Conservation (phyloP, 2,113 vertebrate genomes). For the Piprites chloris region DNA sequence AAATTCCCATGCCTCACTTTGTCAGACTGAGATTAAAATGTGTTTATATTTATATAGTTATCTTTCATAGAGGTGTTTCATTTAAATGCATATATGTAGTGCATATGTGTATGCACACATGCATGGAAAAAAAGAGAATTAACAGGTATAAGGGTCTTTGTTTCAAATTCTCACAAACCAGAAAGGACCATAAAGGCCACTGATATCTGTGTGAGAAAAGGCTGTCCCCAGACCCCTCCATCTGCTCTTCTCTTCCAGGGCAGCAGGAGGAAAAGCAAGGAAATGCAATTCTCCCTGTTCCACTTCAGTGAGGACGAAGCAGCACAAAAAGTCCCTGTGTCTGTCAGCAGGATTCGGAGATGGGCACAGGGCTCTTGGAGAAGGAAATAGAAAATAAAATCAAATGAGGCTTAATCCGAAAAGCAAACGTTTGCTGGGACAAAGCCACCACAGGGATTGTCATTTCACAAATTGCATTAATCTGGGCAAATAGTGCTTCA, state of each 20-base stretch:
- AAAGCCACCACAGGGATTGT: slow-evolving; percentile 59
- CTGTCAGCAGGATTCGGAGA: not conserved
- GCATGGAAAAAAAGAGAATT: not conserved
- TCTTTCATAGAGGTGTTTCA: not conserved
- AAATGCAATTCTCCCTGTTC: slow-evolving; percentile 38
- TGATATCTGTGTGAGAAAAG: not conserved
- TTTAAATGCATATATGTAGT: not conserved
- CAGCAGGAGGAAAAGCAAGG: slow-evolving; percentile 5
- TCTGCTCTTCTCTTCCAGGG: not conserved
- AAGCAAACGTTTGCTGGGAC: slow-evolving; percentile 61
- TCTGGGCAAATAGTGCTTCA: slow-evolving; percentile 62
- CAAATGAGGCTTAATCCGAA: slow-evolving; percentile 59
- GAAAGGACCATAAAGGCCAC: not conserved
- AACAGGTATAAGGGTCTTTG: not conserved
- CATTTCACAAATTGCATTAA: slow-evolving; percentile 66
- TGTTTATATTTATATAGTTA: not conserved
- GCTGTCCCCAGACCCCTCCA: not conserved
- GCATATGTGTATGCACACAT: no score
- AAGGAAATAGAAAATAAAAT: slow-evolving; percentile 49
- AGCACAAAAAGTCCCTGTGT: not conserved
- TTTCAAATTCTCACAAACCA: not conserved
- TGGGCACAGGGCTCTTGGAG: not conserved
- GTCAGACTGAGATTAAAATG: not conserved
- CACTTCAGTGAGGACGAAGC: slow-evolving; percentile 14
- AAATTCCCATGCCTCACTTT: not conserved